A percentile compares a stretch with the other conserved stretches of the same genome.
Conservation (phyloP, 2,888 invertebrate species). For the Theretra japonica region DNA sequence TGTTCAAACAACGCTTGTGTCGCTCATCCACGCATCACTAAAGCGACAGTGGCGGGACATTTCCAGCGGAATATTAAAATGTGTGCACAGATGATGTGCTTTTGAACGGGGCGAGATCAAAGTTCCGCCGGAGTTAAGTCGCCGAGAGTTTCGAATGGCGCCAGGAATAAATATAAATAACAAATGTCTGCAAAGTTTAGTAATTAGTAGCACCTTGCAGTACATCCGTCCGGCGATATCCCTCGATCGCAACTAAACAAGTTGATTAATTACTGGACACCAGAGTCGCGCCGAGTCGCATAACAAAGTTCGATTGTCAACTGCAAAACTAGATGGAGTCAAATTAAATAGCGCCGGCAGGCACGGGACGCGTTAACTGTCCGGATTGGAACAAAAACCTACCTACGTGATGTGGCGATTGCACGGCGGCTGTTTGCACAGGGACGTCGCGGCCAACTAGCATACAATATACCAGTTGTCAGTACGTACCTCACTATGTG, state of each 20-base stretch:
- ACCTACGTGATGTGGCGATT: constrained; percentile 13
- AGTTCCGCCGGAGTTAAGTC: background rate
- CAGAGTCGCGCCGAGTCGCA: constrained; percentile 43
- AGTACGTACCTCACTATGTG: background rate
- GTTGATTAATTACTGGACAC: constrained; percentile 70
- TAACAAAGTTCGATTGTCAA: constrained; percentile 60
- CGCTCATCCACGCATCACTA: background rate
- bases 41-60: background rate
- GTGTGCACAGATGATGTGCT: constrained; percentile 6
- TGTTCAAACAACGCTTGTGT: constrained; percentile 44
- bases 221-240: constrained; percentile 49
- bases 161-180: constrained; percentile 43
- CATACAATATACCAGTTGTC: background rate
- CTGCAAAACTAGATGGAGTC: constrained; percentile 46
- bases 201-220: constrained; percentile 62
- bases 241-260: constrained; percentile 65
- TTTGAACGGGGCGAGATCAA: background rate
- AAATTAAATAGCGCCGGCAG: constrained; percentile 43
- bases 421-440: background rate
- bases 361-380: constrained; percentile 28
- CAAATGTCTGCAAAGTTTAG: constrained; percentile 60
- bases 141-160: constrained; percentile 21
- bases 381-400: constrained; percentile 29
- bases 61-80: constrained; percentile 5
- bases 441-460: background rate